Conservation (phyloP, 2,888 invertebrate genomes). For the Lepeophtheirus nordmannii region DNA sequence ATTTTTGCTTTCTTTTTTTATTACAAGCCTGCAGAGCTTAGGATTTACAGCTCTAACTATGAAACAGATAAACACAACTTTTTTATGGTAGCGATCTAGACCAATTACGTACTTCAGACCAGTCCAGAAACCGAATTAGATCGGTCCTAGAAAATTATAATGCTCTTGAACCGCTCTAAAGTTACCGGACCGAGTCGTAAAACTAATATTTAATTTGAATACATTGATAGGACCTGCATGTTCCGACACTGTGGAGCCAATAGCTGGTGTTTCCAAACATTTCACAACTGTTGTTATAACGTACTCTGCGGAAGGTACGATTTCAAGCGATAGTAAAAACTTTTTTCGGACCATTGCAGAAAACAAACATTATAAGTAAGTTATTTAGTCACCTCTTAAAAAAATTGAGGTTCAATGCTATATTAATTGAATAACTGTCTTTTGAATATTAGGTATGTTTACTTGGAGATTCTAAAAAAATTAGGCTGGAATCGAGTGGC, state of each 20-base stretch:
- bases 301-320: constrained; percentile 60
- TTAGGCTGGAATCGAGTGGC: constrained; percentile 55
- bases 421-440: neutral
- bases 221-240: constrained; percentile 49
- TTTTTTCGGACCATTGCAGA: constrained; percentile 66
- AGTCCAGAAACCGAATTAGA: too few species aligned
- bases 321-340: constrained; percentile 53
- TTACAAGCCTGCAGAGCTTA: too few species aligned
- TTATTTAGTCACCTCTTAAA: neutral
- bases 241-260: constrained; percentile 61
- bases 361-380: constrained; percentile 50
- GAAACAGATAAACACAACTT: too few species aligned
- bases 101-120: too few species aligned
- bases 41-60: too few species aligned
- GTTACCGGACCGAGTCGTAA: too few species aligned
- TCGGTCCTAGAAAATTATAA: too few species aligned
- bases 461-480: constrained; percentile 44
- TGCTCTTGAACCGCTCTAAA: too few species aligned
- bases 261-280: constrained; percentile 57
- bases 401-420: neutral
- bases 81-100: too few species aligned
- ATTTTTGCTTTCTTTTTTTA: too few species aligned
- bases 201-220: constrained; percentile 5
- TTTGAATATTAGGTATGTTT: constrained; percentile 40
- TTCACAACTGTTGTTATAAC: constrained; percentile 55